phyloP scores from a whole-genome alignment of 2,113 vertebrate genomes.

The Dermatemys mawii region DNA sequence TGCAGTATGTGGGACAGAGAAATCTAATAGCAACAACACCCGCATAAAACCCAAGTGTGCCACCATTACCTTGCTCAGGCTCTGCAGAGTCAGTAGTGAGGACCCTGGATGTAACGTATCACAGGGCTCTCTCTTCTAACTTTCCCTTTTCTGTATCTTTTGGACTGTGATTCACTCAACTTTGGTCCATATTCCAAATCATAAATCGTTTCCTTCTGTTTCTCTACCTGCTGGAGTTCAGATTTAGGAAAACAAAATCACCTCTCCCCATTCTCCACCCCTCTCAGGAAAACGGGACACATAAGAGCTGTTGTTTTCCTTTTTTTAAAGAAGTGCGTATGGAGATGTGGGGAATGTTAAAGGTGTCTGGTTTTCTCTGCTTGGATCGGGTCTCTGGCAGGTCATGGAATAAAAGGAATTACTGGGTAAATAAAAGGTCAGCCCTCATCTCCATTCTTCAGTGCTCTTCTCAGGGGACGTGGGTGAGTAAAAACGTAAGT shows the following conservation, averaged over 20 bases:
- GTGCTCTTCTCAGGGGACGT: not conserved
- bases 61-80: not conserved
- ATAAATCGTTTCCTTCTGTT: not conserved
- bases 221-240: not conserved
- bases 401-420: fast-evolving
- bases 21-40: not conserved
- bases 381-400: not conserved
- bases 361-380: not conserved
- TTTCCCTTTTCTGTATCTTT: not conserved
- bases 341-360: not conserved
- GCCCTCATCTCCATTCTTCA: not conserved
- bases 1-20: not conserved
- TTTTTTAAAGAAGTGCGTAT: not conserved
- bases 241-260: not conserved
- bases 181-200: not conserved
- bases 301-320: not conserved
- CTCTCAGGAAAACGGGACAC: not conserved
- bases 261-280: not conserved
- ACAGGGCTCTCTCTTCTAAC: not conserved
- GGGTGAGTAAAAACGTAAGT: not conserved
- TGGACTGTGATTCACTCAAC: not conserved
- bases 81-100: not conserved
- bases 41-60: not conserved
- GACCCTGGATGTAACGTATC: not conserved
- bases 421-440: not conserved